phyloP scores from a whole-genome alignment of 1,140 invertebrate species.

The Frieseomelitta varia region DNA sequence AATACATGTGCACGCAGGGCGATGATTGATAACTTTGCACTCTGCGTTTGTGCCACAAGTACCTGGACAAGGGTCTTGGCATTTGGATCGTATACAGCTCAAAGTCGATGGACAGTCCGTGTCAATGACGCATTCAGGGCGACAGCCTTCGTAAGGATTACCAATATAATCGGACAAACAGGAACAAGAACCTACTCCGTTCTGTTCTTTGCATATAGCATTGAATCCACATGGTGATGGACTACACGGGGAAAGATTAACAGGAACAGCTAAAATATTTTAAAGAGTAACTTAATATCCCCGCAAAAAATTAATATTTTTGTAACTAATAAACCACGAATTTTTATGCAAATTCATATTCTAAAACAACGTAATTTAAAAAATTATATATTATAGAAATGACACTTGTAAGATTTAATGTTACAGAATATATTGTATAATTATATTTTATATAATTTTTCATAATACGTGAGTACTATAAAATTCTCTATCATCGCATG shows the following conservation, averaged over 20 bases:
- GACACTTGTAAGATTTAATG: no score
- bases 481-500: no score
- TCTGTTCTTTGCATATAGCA: conserved; percentile 81
- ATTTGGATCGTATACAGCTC: conserved; percentile 86
- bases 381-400: no score
- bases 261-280: neutral
- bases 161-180: conserved; percentile 88
- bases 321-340: no score
- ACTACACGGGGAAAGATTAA: conserved; percentile 85
- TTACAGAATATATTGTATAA: no score
- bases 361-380: no score
- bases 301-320: no score
- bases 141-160: conserved; percentile 87
- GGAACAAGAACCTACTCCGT: conserved; percentile 82
- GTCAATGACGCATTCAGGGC: conserved; percentile 88
- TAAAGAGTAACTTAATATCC: neutral
- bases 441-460: no score
- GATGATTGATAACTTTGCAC: conserved; percentile 86
- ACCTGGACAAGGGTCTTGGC: conserved; percentile 86
- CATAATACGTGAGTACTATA: no score
- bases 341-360: no score
- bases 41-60: conserved; percentile 87
- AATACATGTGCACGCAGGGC: conserved; percentile 85
- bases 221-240: conserved; percentile 88
- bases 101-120: conserved; percentile 85